phyloP scores from a whole-genome alignment of 2,888 invertebrate species.

The Polia nebulosa region DNA sequence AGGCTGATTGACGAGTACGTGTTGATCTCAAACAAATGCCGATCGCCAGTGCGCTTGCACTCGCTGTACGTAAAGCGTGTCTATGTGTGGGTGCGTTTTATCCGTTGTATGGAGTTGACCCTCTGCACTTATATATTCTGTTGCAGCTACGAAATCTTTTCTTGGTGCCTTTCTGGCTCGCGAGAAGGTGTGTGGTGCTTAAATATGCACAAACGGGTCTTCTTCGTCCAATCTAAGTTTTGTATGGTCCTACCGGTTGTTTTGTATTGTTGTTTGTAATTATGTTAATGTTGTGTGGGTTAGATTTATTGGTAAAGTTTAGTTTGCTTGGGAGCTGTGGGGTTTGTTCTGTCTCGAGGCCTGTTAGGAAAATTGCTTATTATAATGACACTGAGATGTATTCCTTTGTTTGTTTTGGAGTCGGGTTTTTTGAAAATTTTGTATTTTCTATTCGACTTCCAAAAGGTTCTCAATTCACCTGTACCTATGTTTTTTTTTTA shows the following conservation, averaged over 20 bases:
- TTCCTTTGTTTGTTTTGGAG: not conserved
- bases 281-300: conserved; percentile 15
- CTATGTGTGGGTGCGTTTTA: not conserved
- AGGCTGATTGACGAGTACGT: too few species aligned
- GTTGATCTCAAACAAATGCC: too few species aligned
- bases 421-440: not conserved
- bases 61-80: too few species aligned
- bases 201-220: conserved; percentile 38
- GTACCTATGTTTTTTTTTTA: too few species aligned
- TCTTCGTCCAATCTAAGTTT: conserved; percentile 39
- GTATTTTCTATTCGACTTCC: too few species aligned
- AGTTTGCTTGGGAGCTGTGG: not conserved
- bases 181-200: conserved; percentile 12
- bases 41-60: too few species aligned
- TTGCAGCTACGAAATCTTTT: not conserved
- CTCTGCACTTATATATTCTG: not conserved
- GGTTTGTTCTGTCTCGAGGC: conserved; percentile 2
- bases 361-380: not conserved
- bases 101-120: not conserved
- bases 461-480: too few species aligned
- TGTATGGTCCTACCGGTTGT: conserved; percentile 3
- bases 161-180: not conserved
- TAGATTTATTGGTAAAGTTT: conserved; percentile 31
- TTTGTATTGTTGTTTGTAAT: conserved; percentile 19
- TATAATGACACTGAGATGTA: not conserved